phyloP scores from a whole-genome alignment of 2,797 vertebrate genomes.

The Rhinoraja longicauda region DNA sequence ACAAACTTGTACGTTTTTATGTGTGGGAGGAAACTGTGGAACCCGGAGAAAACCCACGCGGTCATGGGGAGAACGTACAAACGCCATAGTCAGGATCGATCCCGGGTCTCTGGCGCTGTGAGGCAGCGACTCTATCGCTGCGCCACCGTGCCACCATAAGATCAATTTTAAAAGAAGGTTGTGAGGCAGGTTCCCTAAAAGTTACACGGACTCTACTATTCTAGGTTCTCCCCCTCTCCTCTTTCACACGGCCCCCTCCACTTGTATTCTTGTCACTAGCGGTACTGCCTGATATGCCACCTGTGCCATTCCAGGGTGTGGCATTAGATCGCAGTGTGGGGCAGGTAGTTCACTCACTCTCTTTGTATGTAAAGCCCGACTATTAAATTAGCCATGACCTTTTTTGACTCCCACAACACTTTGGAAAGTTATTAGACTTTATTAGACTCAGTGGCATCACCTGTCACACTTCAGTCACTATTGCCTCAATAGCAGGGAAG shows the following conservation, averaged over 20 bases:
- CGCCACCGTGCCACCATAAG: too few relatives aligned
- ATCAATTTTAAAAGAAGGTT: background rate
- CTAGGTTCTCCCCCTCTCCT: background rate
- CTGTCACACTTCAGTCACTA: background rate
- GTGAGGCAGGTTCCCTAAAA: background rate
- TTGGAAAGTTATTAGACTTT: too few relatives aligned
- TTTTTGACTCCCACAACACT: too few relatives aligned
- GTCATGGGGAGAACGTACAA: too few relatives aligned
- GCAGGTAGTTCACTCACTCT: background rate
- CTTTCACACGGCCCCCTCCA: too few relatives aligned
- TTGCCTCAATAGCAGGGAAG: background rate
- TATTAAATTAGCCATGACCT: background rate
- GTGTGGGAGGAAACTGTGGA: too few relatives aligned
- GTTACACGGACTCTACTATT: background rate
- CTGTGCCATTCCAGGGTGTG: background rate
- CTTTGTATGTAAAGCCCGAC: background rate
- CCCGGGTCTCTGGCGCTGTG: too few relatives aligned
- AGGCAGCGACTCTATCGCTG: too few relatives aligned
- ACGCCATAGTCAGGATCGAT: too few relatives aligned
- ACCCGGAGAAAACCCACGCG: too few relatives aligned
- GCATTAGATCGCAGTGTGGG: background rate
- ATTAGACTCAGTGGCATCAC: background rate
- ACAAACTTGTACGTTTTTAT: too few relatives aligned
- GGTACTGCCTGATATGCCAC: background rate
- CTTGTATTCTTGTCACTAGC: background rate